Percentiles rank a stretch among this genome's conserved stretches.
These are phyloP conservation scores for Pseudopleuronectes americanus DNA, from an alignment of 2,797 vertebrate genomes.

Conservation along the genomic window DNA sequence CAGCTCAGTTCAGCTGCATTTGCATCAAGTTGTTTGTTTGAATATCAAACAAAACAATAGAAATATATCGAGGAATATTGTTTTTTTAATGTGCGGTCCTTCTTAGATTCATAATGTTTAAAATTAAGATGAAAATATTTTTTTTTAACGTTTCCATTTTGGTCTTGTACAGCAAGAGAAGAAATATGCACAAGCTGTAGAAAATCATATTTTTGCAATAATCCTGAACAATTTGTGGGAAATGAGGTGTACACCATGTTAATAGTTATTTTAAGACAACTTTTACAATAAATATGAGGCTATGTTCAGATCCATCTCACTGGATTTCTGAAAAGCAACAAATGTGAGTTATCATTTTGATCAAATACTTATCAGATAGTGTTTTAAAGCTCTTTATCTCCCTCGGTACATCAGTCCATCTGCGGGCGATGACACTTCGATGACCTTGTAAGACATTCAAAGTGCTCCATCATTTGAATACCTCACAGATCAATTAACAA, in stretches of 20 bases:
- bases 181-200: not conserved
- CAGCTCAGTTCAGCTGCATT: conserved; percentile 20
- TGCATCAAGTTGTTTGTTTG: conserved; percentile 54
- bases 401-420: not conserved
- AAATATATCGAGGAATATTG: not conserved
- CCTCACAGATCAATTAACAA: conserved; percentile 77
- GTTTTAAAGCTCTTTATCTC: not conserved
- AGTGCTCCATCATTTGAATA: conserved; percentile 77
- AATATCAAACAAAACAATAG: conserved; percentile 11
- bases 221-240: not conserved
- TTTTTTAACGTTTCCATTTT: not conserved
- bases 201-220: not conserved
- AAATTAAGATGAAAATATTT: not conserved
- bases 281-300: too few relatives aligned
- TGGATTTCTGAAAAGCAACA: not conserved
- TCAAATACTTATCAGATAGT: not conserved
- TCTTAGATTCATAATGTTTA: not conserved
- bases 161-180: not conserved
- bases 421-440: conserved; percentile 11
- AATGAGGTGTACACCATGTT: too few relatives aligned
- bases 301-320: not conserved
- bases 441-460: conserved; percentile 59
- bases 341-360: not conserved
- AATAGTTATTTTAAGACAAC: too few relatives aligned
- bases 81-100: not conserved